phyloP scores from a whole-genome alignment of 2,888 invertebrate species.

The Branchipolynoe longqiensis region DNA sequence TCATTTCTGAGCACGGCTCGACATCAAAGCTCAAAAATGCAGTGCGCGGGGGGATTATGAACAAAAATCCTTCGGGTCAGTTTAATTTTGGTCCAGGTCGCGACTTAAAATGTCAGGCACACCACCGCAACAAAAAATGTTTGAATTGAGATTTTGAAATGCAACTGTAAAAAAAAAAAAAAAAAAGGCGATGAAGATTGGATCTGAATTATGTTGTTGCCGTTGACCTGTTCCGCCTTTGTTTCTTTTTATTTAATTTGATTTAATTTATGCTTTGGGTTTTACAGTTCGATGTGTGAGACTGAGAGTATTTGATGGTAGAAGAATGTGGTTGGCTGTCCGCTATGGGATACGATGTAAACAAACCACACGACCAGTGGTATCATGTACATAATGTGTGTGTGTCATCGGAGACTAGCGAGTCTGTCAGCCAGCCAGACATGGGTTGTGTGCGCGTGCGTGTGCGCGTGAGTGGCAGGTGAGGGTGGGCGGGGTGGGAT shows the following conservation, averaged over 20 bases:
- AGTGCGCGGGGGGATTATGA: conserved; percentile 1
- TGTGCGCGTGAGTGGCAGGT: neutral
- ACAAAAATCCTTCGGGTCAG: conserved; percentile 21
- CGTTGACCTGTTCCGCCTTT: neutral
- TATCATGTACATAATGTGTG: conserved; percentile 40
- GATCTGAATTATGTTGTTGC: neutral
- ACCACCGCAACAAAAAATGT: neutral
- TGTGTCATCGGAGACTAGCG: conserved; percentile 46
- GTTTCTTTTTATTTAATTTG: no score
- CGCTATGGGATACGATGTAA: conserved; percentile 31
- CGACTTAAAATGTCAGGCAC: neutral
- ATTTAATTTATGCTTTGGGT: no score
- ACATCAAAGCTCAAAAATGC: conserved; percentile 29
- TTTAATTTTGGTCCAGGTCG: conserved; percentile 26
- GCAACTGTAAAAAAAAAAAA: neutral
- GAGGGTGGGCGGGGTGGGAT: neutral
- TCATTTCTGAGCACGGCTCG: neutral
- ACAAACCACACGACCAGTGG: conserved; percentile 35
- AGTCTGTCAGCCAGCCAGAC: conserved; percentile 24
- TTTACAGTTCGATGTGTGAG: no score
- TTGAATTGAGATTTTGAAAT: neutral
- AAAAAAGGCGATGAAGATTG: neutral
- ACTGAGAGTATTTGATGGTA: neutral
- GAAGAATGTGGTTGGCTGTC: neutral
- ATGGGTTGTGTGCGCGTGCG: neutral